A percentile compares a stretch with the other conserved stretches of the same genome.
phyloP scores from a whole-genome alignment of 2,113 vertebrate species.

The Muscicapa adusta region DNA sequence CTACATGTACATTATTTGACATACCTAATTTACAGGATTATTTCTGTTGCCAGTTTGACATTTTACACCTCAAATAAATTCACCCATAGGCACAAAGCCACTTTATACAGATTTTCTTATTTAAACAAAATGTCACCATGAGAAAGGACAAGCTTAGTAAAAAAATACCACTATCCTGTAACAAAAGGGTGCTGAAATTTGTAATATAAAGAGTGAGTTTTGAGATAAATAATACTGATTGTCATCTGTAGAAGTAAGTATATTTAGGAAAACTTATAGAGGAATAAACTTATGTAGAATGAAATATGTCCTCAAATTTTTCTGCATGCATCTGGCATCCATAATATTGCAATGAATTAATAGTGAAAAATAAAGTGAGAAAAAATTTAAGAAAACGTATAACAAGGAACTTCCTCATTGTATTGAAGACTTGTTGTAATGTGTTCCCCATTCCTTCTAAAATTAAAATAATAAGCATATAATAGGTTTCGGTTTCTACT shows the following conservation, averaged over 20 bases:
- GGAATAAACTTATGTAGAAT: neutral
- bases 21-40: constrained; percentile 53
- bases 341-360: neutral
- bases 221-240: neutral
- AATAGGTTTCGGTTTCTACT: neutral
- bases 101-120: constrained; percentile 65
- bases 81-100: constrained; percentile 53
- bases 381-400: neutral
- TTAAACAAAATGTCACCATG: constrained; percentile 58
- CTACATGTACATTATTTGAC: constrained; percentile 55
- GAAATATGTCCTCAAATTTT: neutral
- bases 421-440: neutral
- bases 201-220: neutral
- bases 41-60: constrained; percentile 57
- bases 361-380: neutral
- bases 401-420: constrained; percentile 7
- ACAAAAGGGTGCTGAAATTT: neutral
- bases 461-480: neutral
- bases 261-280: neutral
- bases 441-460: neutral
- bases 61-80: constrained; percentile 68
- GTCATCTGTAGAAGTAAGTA: neutral
- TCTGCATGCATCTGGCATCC: neutral
- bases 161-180: constrained; percentile 6
- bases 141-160: constrained; percentile 4